Percentiles rank a stretch among this genome's conserved stretches.
These are phyloP conservation scores for Calypte anna DNA, from an alignment of 2,113 vertebrate species.

Conservation along the genomic window DNA sequence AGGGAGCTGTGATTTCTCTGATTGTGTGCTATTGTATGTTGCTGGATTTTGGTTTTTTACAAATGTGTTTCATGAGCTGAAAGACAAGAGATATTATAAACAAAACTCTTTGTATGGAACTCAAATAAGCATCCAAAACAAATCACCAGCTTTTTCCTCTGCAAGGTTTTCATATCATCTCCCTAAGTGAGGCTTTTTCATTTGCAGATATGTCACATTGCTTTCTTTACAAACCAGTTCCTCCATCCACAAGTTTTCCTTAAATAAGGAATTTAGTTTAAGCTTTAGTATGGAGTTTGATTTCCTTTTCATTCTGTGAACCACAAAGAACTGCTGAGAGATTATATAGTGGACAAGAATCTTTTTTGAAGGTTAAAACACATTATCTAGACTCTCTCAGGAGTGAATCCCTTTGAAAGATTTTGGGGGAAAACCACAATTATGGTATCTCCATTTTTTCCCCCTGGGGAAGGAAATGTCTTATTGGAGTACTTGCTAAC, in stretches of 20 bases:
- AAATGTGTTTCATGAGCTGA: neutral
- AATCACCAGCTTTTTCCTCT: neutral
- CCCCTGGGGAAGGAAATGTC: neutral
- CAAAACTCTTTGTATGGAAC: neutral
- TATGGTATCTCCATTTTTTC: neutral
- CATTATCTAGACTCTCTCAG: neutral
- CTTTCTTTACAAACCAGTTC: neutral
- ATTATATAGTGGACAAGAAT: neutral
- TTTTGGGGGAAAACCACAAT: neutral
- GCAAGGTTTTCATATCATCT: neutral
- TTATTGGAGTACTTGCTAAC: neutral
- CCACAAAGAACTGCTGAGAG: neutral
- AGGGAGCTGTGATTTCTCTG: neutral
- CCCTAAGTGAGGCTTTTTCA: neutral
- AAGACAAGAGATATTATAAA: slow-evolving; percentile 2
- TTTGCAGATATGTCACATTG: neutral
- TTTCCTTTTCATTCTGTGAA: neutral
- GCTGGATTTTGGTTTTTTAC: neutral
- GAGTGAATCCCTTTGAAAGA: neutral
- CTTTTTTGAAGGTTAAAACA: slow-evolving; percentile 6
- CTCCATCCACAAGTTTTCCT: neutral
- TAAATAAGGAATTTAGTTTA: neutral
- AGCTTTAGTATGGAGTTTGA: neutral
- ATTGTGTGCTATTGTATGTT: neutral
- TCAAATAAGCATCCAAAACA: neutral